Evolutionary conservation across 1,140 invertebrate species (phyloP), one percentile per base, ranked within the genome.

Genomic region (Zophobas morio): DNA sequence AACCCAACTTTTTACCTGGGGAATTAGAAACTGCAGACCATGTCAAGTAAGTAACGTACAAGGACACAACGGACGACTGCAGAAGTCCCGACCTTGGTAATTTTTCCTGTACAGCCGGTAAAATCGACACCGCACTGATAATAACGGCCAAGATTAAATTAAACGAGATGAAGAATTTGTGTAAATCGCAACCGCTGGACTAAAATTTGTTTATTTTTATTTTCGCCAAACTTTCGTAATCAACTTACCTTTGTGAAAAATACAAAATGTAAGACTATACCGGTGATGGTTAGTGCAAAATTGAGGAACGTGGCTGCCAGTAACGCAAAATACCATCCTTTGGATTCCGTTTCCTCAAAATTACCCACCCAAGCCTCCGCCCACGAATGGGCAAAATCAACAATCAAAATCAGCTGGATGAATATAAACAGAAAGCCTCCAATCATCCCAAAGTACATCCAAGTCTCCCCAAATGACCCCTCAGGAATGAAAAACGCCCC

Each of bases 381-480:
- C 94, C 98, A 96, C 6, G 92, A 91, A 88, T 99, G 97, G 32
- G 98, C 98, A 90, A 99, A 99, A 86, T 99, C 98, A 84, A 99
- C 94, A 78, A 99, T 96, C 5, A 99, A 90, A 74, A 99, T 93
- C 40, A 99, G 89, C 87, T 99, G 99, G 71, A 99, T 97, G 33
- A 99, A 86, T 80, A 99, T 99, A 87, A 99, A 99, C 8, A 96
- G 88, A 84, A 99, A 96, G 0, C 96, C 98, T 57, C 98, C 98
- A 77, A 99, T 93, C 91, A 99, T 94, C 49, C 98, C 98, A 88
- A 99, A 96, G 85, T 96, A 96, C 97, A 99, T 99, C 97, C 98
- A 99, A n/a, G 94, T 94, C 77, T 88, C 87, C 0, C 93, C 94
- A 87, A 98, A 97, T 42, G 90, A 90, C 20, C 92, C 93, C 85